Evolutionary conservation across 1,140 invertebrate species (phyloP).

Genomic region (Bombus fervidus): DNA sequence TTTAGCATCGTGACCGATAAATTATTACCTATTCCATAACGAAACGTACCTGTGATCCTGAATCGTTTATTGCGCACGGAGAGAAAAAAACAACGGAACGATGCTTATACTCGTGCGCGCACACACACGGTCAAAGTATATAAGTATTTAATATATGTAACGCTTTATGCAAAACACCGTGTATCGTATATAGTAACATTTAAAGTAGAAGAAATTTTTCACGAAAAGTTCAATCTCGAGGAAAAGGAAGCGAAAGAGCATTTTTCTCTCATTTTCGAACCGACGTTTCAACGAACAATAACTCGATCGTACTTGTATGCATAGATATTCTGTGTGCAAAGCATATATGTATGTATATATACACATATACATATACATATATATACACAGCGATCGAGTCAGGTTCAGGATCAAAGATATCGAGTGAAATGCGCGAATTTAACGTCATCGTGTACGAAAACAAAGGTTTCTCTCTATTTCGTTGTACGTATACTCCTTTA

Average conservation of each 20-base stretch:
- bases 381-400: not conserved
- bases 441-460: slow-evolving; percentile 2
- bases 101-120: too few relatives aligned
- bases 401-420: slow-evolving; percentile 28
- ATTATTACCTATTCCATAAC: not conserved
- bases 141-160: too few relatives aligned
- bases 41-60: too few relatives aligned
- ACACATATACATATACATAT: not conserved
- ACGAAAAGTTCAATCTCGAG: not conserved
- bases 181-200: too few relatives aligned
- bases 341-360: not conserved
- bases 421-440: slow-evolving; percentile 14
- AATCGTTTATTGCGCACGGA: too few relatives aligned
- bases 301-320: too few relatives aligned
- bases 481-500: not conserved
- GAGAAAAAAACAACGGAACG: too few relatives aligned
- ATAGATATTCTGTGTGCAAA: not conserved
- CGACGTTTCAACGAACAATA: not conserved
- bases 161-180: too few relatives aligned
- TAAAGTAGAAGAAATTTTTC: not conserved
- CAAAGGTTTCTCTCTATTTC: slow-evolving; percentile 15
- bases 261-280: too few relatives aligned
- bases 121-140: too few relatives aligned
- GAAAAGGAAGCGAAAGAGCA: not conserved
- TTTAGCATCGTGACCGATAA: not conserved